Percentiles rank a stretch among this genome's conserved stretches.
Evolutionary conservation across 2,797 vertebrate genomes (phyloP).

Genomic region (Arctocebus calabarensis): DNA sequence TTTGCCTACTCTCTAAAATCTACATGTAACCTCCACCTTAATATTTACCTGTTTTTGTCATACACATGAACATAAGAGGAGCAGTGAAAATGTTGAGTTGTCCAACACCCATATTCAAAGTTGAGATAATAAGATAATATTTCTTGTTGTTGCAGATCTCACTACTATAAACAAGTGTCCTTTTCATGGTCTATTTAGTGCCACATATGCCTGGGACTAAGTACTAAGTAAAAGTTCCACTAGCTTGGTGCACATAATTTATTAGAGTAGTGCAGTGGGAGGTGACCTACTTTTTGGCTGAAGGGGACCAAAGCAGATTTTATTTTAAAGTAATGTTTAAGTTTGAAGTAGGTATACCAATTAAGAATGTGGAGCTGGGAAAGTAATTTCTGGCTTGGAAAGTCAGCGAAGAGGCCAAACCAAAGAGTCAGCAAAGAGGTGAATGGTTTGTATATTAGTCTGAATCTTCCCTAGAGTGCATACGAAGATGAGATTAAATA

Average conservation of each 20-base stretch:
- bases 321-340: neutral
- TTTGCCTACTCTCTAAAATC: neutral
- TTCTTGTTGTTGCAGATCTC: neutral
- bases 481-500: neutral
- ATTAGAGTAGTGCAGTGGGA: neutral
- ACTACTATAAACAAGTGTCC: rapidly evolving
- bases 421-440: no score
- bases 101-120: neutral
- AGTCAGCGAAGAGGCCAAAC: neutral
- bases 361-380: neutral
- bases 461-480: neutral
- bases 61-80: neutral
- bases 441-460: neutral
- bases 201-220: neutral
- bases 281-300: neutral
- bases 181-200: neutral
- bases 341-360: neutral
- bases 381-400: neutral
- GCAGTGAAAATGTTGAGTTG: neutral
- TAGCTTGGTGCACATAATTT: neutral
- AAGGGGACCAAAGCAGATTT: neutral
- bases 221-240: neutral
- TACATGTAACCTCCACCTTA: neutral
- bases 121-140: neutral
- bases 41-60: neutral